Conservation (phyloP, 2,113 vertebrate species). For the Atherinomorus stipes region DNA sequence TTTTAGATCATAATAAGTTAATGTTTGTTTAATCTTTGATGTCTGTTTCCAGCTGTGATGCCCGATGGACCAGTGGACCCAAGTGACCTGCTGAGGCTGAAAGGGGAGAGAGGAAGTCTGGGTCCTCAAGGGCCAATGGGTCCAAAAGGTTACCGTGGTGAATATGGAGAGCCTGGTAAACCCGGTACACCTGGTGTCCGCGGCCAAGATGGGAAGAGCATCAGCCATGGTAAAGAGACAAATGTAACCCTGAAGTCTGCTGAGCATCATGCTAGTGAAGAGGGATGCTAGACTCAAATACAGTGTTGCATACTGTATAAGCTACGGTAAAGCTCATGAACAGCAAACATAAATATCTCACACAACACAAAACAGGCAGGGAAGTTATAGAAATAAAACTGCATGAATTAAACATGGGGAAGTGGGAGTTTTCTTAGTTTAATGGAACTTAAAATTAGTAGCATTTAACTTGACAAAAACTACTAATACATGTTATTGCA, state of each 20-base stretch:
- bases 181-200: constrained; percentile 67
- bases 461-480: too few species aligned
- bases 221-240: constrained; percentile 12
- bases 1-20: not conserved
- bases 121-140: constrained; percentile 81
- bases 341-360: too few species aligned
- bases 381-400: too few species aligned
- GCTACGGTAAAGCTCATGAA: too few species aligned
- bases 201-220: not conserved
- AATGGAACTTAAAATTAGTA: too few species aligned
- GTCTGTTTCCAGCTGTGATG: constrained; percentile 22
- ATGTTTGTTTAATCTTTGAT: not conserved
- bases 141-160: constrained; percentile 69
- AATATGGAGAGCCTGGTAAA: constrained; percentile 29
- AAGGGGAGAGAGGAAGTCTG: constrained; percentile 76
- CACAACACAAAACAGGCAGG: too few species aligned
- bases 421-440: too few species aligned
- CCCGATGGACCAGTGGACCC: not conserved
- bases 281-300: too few species aligned
- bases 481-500: too few species aligned
- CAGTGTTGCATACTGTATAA: too few species aligned
- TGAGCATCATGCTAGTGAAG: too few species aligned
- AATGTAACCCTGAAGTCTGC: not conserved
- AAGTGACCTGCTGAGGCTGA: not conserved
- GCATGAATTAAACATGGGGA: too few species aligned